Evolutionary conservation across 1,140 invertebrate species (phyloP), one percentile per base, ranked within the genome.

Genomic region (Sycophaga agraensis): DNA sequence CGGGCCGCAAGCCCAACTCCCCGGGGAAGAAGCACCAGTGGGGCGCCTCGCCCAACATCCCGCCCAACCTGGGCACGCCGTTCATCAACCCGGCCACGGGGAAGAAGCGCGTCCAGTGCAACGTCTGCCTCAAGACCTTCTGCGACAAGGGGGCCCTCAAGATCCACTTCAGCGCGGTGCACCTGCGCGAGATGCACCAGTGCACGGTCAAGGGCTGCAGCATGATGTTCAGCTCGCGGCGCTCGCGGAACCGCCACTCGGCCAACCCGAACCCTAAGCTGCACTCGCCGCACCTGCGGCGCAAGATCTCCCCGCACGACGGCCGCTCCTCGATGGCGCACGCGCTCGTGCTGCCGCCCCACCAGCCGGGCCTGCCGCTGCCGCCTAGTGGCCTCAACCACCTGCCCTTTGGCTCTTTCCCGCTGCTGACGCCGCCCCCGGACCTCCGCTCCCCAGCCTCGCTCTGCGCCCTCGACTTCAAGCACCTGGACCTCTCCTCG

Each of bases 101-200:
- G 0, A 97, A 97, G 80, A 98, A 98, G 75, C 85, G 98, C 62
- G 97, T 99, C 5, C 93, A 99, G 73, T 99, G 98, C 79, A 96
- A 97, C 71, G 95, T 97, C 31, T 99, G 98, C 75, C 83, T 98
- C 51, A 99, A 99, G 80, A 99, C 97, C 26, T 99, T 99, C 82
- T 99, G 98, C 84, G 98, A 99, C 83, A 99, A 99, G 83, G 96
- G 96, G 53, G 98, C 98, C 0, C 83, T 99, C 1, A 99, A 99
- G 82, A 99, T 99, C 21, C 98, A 99, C 75, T 99, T 98, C 74
- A 98, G 96, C 45, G 97, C 98, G 0, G 98, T 99, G 6, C 98
- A 99, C 79, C 78, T 99, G 57, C 87, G 94, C 17, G 98, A 99
- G 83, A 99, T 99, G 97, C 97, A 99, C 79, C 96, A 96, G 77